Conservation (phyloP, 2,797 vertebrate species). For the Muraenolepis orangiensis region DNA sequence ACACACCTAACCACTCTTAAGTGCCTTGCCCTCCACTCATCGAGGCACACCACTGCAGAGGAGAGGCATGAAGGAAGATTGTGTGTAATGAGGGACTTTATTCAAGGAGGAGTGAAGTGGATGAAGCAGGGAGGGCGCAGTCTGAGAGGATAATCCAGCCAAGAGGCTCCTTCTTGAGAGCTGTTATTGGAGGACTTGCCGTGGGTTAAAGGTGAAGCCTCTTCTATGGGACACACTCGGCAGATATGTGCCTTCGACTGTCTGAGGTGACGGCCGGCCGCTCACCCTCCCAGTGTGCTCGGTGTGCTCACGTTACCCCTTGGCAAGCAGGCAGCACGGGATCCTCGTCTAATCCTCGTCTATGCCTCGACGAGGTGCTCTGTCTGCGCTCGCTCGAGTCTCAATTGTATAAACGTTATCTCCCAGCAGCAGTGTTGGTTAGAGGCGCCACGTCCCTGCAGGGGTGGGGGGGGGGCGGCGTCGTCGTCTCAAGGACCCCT, state of each 20-base stretch:
- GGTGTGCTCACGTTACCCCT: constrained; percentile 2
- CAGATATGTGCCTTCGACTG: constrained; percentile 34
- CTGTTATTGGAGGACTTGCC: no score
- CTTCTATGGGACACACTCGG: constrained; percentile 3
- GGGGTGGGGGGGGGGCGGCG: no score
- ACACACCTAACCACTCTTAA: constrained; percentile 4
- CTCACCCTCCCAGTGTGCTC: constrained; percentile 6
- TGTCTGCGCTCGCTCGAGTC: no score
- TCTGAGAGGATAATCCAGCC: no score
- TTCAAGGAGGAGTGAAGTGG: background rate
- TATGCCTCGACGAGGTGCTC: no score
- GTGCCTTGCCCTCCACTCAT: background rate
- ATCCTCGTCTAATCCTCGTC: no score
- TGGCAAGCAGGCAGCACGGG: constrained; percentile 31
- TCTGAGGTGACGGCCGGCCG: constrained; percentile 18
- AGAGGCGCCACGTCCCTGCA: constrained; percentile 46
- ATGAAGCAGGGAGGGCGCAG: no score
- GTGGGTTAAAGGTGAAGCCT: constrained; percentile 9
- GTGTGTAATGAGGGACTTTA: no score
- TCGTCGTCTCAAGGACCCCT: constrained; percentile 28
- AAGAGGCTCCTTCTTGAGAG: no score
- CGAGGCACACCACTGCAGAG: background rate
- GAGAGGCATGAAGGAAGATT: constrained; percentile 20
- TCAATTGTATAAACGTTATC: constrained; percentile 45
- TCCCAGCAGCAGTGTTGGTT: constrained; percentile 40